Percentiles rank a stretch among this genome's conserved stretches.
phyloP scores from a whole-genome alignment of 2,888 invertebrate species.

The Lycaena phlaeas region DNA sequence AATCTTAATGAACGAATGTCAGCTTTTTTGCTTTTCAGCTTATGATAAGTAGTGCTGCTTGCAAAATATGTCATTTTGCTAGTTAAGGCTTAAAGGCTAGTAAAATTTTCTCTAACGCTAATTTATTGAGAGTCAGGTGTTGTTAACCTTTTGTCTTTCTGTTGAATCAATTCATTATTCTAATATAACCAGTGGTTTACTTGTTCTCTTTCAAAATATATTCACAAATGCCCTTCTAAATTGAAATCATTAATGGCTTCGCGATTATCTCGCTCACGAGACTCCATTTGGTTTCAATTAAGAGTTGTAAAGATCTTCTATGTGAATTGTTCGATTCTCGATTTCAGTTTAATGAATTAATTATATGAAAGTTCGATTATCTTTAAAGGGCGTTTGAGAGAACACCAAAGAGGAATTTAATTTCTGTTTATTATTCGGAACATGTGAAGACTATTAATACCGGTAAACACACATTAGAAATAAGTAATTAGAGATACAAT shows the following conservation, averaged over 20 bases:
- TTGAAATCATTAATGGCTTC: slow-evolving; percentile 61
- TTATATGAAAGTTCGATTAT: slow-evolving; percentile 33
- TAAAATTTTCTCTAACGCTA: background rate
- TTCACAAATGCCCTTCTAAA: slow-evolving; percentile 62
- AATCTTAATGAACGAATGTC: too few relatives aligned
- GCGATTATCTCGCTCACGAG: slow-evolving; percentile 71
- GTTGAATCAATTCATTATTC: slow-evolving; percentile 44
- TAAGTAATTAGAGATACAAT: too few relatives aligned
- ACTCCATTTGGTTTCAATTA: slow-evolving; percentile 56
- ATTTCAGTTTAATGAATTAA: slow-evolving; percentile 59
- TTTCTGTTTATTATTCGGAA: background rate
- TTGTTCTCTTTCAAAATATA: slow-evolving; percentile 43
- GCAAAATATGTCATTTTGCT: background rate
- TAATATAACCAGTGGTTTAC: slow-evolving; percentile 36
- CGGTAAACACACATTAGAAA: too few relatives aligned
- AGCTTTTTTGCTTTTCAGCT: too few relatives aligned
- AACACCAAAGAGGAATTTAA: slow-evolving; percentile 17
- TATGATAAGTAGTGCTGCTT: background rate
- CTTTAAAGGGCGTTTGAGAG: slow-evolving; percentile 27
- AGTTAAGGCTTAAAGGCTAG: background rate
- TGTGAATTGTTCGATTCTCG: slow-evolving; percentile 55
- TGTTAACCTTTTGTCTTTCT: slow-evolving; percentile 23
- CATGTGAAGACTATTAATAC: background rate
- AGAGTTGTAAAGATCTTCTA: slow-evolving; percentile 62
- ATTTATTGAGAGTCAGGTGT: slow-evolving; percentile 17